These are phyloP conservation scores for Neoarius graeffei DNA, from an alignment of 2,113 vertebrate genomes.

Conservation along the genomic window DNA sequence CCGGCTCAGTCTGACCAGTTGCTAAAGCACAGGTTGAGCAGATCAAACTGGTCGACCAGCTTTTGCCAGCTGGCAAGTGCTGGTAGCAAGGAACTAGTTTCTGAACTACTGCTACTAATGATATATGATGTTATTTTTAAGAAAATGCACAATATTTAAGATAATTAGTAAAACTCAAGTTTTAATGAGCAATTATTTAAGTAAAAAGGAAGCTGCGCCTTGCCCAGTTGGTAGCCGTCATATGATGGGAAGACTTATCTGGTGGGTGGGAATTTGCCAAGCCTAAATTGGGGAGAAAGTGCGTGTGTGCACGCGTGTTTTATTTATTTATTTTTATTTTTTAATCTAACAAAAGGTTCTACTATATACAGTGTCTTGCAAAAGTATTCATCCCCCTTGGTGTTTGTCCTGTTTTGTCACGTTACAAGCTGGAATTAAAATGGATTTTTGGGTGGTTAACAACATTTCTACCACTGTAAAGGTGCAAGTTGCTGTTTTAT, in stretches of 20 bases:
- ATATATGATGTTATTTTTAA: background rate
- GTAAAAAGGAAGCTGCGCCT: background rate
- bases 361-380: too few relatives aligned
- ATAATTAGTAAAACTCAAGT: background rate
- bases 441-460: too few relatives aligned
- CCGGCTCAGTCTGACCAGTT: background rate
- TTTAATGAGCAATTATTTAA: background rate
- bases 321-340: too few relatives aligned
- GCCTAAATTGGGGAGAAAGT: background rate
- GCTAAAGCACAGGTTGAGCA: background rate
- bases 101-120: background rate
- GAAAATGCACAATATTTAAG: background rate
- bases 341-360: too few relatives aligned
- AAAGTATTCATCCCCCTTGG: too few relatives aligned
- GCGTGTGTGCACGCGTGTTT: too few relatives aligned
- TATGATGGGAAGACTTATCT: too few relatives aligned
- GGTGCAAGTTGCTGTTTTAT: too few relatives aligned
- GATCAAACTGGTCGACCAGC: background rate
- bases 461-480: too few relatives aligned
- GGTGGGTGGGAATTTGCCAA: background rate
- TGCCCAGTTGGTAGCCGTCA: too few relatives aligned
- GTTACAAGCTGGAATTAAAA: too few relatives aligned
- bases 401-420: too few relatives aligned
- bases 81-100: background rate
- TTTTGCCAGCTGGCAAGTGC: background rate